Percentiles rank a stretch among this genome's conserved stretches.
Evolutionary conservation across 53 echinoderm and acorn worm species (phyloP).

Genomic region (Holothuria leucospilota): DNA sequence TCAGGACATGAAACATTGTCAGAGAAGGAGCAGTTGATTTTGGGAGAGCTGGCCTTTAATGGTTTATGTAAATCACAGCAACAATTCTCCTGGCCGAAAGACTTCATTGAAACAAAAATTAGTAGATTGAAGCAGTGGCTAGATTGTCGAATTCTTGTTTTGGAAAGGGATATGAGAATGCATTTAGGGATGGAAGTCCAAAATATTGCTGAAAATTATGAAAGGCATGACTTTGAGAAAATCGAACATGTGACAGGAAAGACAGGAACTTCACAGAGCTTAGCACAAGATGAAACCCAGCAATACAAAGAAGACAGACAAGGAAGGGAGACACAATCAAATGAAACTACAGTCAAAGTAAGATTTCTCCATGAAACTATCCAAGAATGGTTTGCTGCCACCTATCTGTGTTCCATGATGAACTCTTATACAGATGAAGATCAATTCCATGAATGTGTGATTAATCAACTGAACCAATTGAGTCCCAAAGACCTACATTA

Average conservation of each 20-base stretch:
- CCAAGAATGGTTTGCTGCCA: slow-evolving; percentile 25
- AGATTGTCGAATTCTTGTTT: not conserved
- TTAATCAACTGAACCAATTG: not conserved
- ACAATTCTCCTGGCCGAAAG: not conserved
- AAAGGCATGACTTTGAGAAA: not conserved
- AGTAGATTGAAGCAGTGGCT: not conserved
- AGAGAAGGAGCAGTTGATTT: not conserved
- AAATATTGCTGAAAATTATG: too few species aligned
- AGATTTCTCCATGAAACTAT: not conserved
- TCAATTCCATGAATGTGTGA: not conserved
- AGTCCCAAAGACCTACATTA: slow-evolving; percentile 1
- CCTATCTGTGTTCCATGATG: not conserved
- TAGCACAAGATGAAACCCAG: not conserved
- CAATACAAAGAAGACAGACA: not conserved
- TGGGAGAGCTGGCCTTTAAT: not conserved
- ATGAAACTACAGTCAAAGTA: not conserved
- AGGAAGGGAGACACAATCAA: not conserved
- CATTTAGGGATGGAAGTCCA: not conserved
- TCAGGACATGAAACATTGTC: not conserved
- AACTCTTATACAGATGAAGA: not conserved
- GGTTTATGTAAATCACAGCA: not conserved
- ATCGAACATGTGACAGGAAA: not conserved
- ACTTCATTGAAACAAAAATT: not conserved
- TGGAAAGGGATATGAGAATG: not conserved
- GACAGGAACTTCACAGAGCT: not conserved